Conservation (phyloP, 2,888 invertebrate species). For the Drosophila siamana region DNA sequence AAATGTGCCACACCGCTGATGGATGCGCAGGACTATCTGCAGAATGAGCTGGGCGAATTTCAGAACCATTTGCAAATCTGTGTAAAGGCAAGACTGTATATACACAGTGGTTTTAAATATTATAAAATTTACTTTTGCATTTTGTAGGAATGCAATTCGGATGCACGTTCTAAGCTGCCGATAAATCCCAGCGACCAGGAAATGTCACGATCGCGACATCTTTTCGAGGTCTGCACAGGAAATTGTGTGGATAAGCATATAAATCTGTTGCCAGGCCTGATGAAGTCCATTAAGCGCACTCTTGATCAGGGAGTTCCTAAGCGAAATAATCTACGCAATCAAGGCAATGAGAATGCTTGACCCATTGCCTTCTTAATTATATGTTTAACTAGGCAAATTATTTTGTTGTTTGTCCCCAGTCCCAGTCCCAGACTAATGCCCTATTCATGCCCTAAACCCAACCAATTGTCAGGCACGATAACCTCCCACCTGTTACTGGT, state of each 20-base stretch:
- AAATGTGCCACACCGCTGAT: slow-evolving; percentile 77
- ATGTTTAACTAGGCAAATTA: not conserved
- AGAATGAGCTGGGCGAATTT: slow-evolving; percentile 78
- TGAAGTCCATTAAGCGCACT: slow-evolving; percentile 76
- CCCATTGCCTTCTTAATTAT: not conserved
- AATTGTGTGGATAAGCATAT: slow-evolving; percentile 80
- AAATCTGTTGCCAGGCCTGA: slow-evolving; percentile 73
- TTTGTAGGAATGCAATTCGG: slow-evolving; percentile 73
- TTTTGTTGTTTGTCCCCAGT: not conserved
- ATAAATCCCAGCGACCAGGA: slow-evolving; percentile 66
- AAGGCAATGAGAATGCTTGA: slow-evolving; percentile 4
- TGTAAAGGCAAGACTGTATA: slow-evolving; percentile 66
- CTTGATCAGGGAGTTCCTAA: slow-evolving; percentile 72
- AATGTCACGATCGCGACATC: slow-evolving; percentile 67
- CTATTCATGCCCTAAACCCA: not conserved
- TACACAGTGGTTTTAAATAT: not conserved
- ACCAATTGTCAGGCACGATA: slow-evolving; percentile 15
- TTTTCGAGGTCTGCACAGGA: slow-evolving; percentile 78
- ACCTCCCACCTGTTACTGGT: slow-evolving; percentile 23
- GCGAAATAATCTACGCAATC: slow-evolving; percentile 34
- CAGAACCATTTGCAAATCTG: slow-evolving; percentile 76
- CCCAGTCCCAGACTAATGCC: not conserved
- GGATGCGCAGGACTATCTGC: slow-evolving; percentile 80
- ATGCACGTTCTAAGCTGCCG: slow-evolving; percentile 64
- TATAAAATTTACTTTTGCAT: not conserved